A percentile compares a stretch with the other conserved stretches of the same genome.
These are phyloP conservation scores for Lordiphosa stackelbergi DNA, from an alignment of 1,140 invertebrate genomes.

Conservation along the genomic window DNA sequence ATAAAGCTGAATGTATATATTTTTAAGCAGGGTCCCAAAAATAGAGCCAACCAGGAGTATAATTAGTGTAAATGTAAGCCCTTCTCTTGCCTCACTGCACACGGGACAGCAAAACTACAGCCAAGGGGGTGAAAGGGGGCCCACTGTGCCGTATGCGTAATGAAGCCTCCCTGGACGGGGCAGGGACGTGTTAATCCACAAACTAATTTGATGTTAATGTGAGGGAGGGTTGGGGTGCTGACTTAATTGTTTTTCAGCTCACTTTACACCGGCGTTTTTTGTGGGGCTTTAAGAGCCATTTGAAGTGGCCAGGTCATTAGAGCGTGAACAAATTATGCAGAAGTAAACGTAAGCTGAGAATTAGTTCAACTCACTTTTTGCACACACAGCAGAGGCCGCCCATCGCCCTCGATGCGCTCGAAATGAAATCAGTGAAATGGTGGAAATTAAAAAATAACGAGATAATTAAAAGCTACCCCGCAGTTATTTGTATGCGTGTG, in stretches of 20 bases:
- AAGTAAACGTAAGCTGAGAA: constrained; percentile 43
- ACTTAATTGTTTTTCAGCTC: constrained; percentile 62
- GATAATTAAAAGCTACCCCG: constrained; percentile 72
- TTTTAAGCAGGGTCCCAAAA: constrained; percentile 37
- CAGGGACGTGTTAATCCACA: constrained; percentile 63
- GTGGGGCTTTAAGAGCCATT: constrained; percentile 55
- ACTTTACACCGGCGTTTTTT: constrained; percentile 45
- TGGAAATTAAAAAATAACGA: constrained; percentile 73
- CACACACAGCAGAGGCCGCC: constrained; percentile 30
- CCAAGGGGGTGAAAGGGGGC: neutral
- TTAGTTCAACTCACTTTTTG: constrained; percentile 35
- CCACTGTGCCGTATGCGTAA: constrained; percentile 54
- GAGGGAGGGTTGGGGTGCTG: constrained; percentile 23
- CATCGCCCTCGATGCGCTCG: constrained; percentile 42
- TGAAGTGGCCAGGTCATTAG: constrained; percentile 42
- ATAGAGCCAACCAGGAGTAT: constrained; percentile 34
- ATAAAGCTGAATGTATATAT: constrained; percentile 33
- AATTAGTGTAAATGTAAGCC: constrained; percentile 52
- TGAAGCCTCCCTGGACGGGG: constrained; percentile 38
- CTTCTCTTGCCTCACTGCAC: constrained; percentile 43
- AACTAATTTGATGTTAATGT: constrained; percentile 67
- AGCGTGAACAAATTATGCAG: constrained; percentile 46
- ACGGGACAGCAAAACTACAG: constrained; percentile 22
- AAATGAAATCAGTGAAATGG: constrained; percentile 69
- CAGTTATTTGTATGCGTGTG: constrained; percentile 41